phyloP scores from a whole-genome alignment of 2,113 vertebrate species.

The Macheiramphus alcinus region DNA sequence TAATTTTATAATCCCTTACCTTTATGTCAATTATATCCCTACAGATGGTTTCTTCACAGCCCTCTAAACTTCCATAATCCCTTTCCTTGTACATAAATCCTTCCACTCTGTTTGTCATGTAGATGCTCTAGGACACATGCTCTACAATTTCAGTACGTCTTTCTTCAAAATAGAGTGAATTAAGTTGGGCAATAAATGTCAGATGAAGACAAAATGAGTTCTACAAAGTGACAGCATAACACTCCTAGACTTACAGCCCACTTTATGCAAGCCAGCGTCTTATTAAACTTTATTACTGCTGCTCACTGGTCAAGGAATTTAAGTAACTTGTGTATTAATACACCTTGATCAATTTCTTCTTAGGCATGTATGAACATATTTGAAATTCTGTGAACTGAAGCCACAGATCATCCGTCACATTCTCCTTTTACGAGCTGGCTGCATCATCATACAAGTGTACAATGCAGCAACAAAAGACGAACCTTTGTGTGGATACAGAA shows the following conservation, averaged over 20 bases:
- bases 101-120: constrained; percentile 24
- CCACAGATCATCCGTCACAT: not conserved
- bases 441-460: not conserved
- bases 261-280: not conserved
- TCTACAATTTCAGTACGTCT: constrained; percentile 26
- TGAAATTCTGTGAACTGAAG: not conserved
- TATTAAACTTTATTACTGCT: constrained; percentile 49
- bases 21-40: not conserved
- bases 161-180: constrained; percentile 1
- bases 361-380: not conserved
- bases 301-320: constrained; percentile 41
- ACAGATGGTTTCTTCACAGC: not conserved
- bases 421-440: not conserved
- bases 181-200: constrained; percentile 30
- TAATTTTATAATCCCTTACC: not conserved
- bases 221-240: constrained; percentile 22
- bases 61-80: constrained; percentile 11
- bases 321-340: not conserved
- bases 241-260: constrained; percentile 14
- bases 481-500: not conserved
- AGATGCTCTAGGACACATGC: constrained; percentile 8
- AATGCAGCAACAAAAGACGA: not conserved
- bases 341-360: not conserved
- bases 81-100: not conserved
- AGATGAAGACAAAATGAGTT: constrained; percentile 36